Evolutionary conservation across 2,888 invertebrate species (phyloP).

Genomic region (Lingula anatina): DNA sequence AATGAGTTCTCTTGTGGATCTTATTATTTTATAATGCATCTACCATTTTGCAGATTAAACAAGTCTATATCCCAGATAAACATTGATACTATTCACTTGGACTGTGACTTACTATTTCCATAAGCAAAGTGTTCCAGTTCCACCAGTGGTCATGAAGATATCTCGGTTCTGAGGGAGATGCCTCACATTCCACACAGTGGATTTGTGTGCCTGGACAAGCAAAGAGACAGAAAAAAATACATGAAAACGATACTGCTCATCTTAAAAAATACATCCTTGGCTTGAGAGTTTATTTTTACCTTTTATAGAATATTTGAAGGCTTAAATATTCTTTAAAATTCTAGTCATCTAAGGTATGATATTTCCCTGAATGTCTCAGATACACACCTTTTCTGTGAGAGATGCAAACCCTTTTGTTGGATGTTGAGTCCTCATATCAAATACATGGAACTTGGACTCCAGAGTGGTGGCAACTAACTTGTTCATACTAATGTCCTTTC

Average conservation of each 20-base stretch:
- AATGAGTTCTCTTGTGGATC: no score
- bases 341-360: not conserved
- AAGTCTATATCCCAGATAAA: no score
- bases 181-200: constrained; percentile 82
- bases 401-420: constrained; percentile 77
- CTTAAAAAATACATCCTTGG: not conserved
- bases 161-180: constrained; percentile 94
- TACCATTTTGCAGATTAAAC: no score
- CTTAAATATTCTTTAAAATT: not conserved
- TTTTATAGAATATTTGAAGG: no score
- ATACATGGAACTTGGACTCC: constrained; percentile 84
- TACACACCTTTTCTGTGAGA: constrained; percentile 59
- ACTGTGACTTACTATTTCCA: constrained; percentile 95
- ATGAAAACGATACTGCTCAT: not conserved
- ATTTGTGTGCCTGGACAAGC: constrained; percentile 58
- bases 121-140: constrained; percentile 81
- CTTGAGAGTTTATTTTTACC: no score
- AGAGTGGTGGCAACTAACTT: constrained; percentile 86
- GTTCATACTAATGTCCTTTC: constrained; percentile 91
- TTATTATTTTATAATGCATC: no score
- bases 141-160: constrained; percentile 84
- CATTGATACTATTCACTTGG: no score
- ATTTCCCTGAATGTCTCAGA: no score
- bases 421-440: constrained; percentile 83
- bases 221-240: not conserved